Conservation (phyloP, 2,113 vertebrate genomes). For the Zonotrichia leucophrys region DNA sequence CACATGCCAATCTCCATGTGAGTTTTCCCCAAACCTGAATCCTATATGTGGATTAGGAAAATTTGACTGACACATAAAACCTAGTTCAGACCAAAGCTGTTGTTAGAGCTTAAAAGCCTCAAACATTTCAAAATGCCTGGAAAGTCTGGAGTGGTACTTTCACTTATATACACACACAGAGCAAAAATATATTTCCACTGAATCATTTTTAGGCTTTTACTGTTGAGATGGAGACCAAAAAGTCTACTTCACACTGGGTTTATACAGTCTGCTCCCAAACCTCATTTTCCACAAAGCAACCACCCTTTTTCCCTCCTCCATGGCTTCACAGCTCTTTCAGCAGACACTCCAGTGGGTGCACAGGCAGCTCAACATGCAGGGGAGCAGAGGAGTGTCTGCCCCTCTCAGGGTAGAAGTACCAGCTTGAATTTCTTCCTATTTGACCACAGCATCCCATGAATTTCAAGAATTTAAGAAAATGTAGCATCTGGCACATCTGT, state of each 20-base stretch:
- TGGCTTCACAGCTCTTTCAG: background rate
- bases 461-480: background rate
- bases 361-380: accelerated
- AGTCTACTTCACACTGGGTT: background rate
- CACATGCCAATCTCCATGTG: background rate
- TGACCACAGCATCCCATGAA: background rate
- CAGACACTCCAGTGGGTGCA: background rate
- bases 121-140: background rate
- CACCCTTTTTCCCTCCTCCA: background rate
- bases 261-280: background rate
- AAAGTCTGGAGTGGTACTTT: background rate
- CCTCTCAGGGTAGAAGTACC: accelerated
- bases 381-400: background rate
- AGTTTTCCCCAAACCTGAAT: background rate
- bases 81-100: background rate
- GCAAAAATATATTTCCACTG: accelerated
- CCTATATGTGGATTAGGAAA: background rate
- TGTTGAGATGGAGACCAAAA: background rate
- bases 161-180: background rate
- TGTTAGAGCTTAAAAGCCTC: background rate
- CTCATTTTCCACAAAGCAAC: background rate
- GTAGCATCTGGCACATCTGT: background rate
- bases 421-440: background rate
- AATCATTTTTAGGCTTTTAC: background rate
- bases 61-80: background rate